A percentile compares a stretch with the other conserved stretches of the same genome.
phyloP scores from a whole-genome alignment of 1,140 invertebrate species.

The Drusus annulatus region DNA sequence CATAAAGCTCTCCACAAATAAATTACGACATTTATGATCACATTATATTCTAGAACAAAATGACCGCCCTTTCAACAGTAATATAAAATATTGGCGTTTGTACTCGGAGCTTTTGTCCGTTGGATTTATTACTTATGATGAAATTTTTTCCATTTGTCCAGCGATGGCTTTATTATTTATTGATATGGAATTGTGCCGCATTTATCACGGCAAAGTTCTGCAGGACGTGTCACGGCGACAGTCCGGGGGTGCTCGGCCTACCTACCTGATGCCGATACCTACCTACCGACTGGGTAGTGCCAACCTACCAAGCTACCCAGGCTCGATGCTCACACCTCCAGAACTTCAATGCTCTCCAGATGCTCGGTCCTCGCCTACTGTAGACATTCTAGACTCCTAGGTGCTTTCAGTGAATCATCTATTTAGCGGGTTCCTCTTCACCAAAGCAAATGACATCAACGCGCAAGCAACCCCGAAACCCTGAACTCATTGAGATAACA shows the following conservation, averaged over 20 bases:
- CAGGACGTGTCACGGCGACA: slow-evolving; percentile 25
- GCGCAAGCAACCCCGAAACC: no score
- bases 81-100: slow-evolving; percentile 1
- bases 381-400: no score
- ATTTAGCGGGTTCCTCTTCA: no score
- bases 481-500: no score
- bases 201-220: slow-evolving; percentile 34
- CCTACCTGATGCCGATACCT: not conserved
- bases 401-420: no score
- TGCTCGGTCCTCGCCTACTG: no score
- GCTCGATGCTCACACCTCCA: no score
- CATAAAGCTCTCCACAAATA: not conserved
- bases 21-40: not conserved
- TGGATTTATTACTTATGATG: slow-evolving; percentile 36
- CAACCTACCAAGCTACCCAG: no score
- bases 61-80: not conserved
- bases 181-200: slow-evolving; percentile 41
- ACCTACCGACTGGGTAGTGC: no score
- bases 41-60: slow-evolving; percentile 1
- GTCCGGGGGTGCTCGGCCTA: slow-evolving; percentile 30
- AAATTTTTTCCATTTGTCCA: slow-evolving; percentile 29
- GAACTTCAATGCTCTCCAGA: no score
- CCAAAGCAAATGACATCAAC: not conserved
- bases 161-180: slow-evolving; percentile 36
- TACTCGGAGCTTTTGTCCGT: not conserved